Percentiles rank a stretch among this genome's conserved stretches.
These are phyloP conservation scores for Sebastes vulpes DNA, from an alignment of 2,797 vertebrate species.

Conservation along the genomic window DNA sequence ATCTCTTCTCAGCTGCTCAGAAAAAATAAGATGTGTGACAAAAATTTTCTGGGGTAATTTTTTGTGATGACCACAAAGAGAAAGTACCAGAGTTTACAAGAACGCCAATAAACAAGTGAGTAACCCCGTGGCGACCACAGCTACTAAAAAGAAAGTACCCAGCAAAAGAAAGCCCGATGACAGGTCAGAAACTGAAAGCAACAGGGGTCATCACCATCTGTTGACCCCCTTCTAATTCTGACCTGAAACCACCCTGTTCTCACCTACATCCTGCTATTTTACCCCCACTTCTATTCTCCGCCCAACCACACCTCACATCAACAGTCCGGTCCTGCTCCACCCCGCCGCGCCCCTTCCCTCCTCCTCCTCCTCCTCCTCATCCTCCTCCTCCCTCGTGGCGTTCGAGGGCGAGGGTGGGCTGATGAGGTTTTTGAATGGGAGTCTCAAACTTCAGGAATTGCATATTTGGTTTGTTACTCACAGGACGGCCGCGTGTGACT, in stretches of 20 bases:
- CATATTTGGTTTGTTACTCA: conserved; percentile 86
- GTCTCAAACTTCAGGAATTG: conserved; percentile 70
- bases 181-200: not conserved
- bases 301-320: conserved; percentile 62
- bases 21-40: not conserved
- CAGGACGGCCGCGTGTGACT: conserved; percentile 77
- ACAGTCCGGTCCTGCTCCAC: conserved; percentile 15
- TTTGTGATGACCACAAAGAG: conserved; percentile 12
- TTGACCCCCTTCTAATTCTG: not conserved
- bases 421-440: conserved; percentile 52
- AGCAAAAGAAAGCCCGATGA: not conserved
- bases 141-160: conserved; percentile 38
- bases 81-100: conserved; percentile 45
- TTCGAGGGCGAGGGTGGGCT: conserved; percentile 40
- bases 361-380: not conserved
- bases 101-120: not conserved
- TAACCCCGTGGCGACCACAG: conserved; percentile 6
- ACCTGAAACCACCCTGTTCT: conserved; percentile 35
- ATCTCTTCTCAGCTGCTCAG: not conserved
- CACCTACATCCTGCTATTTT: conserved; percentile 64
- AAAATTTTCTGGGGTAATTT: not conserved
- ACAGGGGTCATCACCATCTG: not conserved
- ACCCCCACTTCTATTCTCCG: conserved; percentile 24
- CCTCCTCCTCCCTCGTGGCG: not conserved
- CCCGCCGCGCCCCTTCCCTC: conserved; percentile 5